Base-by-base conservation (phyloP, 2,888 invertebrate species). In the Phlogophora meticulosa region DNA sequence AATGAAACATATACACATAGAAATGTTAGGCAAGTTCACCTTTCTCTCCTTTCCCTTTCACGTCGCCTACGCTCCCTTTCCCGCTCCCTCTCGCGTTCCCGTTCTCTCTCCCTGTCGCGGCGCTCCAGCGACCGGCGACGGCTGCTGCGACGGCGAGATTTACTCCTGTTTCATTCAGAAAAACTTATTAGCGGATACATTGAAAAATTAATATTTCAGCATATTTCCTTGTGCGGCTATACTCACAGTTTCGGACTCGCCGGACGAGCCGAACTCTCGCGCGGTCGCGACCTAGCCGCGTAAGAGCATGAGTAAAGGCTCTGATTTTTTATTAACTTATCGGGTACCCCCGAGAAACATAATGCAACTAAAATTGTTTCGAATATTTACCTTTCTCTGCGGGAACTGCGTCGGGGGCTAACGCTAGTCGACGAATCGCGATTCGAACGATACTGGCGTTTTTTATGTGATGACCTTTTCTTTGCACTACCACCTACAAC, bases 391-490 rank as follows among this genome's bases (percentile, higher is more conserved):
- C 96, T 95, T 64, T 96, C 97, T 53, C 96, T 93, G 42, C 96
- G 96, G 0, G 95, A 93, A 80, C 96, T 95, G 43, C 95, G 93
- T 34, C 95, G 90, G 0, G 93, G 96, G 67, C 93, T 96, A 40
- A 91, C 94, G 82, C 97, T 97, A 32, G 96, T 97, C 2, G 97
- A 97, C 4, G 98, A 98, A 86, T 98, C 98, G 68, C 98, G 97
- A 88, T 98, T 98, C 62, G 98, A 98, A 15, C 98, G 96, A 88
- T 98, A 98, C 78, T 98, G 98, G 11, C 98, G 96, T 87, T 98
- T 98, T 89, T 98, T 98, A 89, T 98, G 98, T 0, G 91, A 98
- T 96, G 92, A 98, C 96, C 92, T 97, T 97, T 94, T 98, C 97
- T 94, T 98, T 96, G 85, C 97, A 79, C 95, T 95, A 96, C 94